phyloP scores from a whole-genome alignment of 2,888 invertebrate species.

The Oxystoma pomonae region DNA sequence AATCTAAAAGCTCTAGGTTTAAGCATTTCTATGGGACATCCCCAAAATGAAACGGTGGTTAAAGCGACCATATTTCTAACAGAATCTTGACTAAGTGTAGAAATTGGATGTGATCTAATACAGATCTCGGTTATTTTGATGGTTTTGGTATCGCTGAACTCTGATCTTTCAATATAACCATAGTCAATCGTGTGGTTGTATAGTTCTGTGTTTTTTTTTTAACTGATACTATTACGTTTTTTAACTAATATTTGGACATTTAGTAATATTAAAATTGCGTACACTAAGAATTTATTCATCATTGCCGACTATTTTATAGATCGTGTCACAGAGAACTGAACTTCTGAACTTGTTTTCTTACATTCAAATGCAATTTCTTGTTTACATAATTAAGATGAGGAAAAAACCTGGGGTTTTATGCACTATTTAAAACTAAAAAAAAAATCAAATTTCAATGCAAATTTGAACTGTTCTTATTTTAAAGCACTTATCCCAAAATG shows the following conservation, averaged over 20 bases:
- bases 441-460: too few species aligned
- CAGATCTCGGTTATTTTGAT: constrained; percentile 4
- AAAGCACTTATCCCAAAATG: too few species aligned
- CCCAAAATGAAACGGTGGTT: constrained; percentile 14
- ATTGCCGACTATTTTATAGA: background rate
- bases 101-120: constrained; percentile 9
- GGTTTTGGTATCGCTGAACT: constrained; percentile 1
- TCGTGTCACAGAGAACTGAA: too few species aligned
- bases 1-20: constrained; percentile 14
- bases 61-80: constrained; percentile 14
- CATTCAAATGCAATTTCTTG: too few species aligned
- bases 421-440: too few species aligned
- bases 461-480: too few species aligned
- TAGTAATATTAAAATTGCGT: background rate
- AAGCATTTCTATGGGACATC: constrained; percentile 6
- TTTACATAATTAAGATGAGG: too few species aligned
- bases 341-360: too few species aligned
- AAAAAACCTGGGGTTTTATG: too few species aligned
- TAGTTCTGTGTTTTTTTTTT: background rate
- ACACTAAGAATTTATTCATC: background rate
- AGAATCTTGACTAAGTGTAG: constrained; percentile 10
- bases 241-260: background rate
- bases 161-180: constrained; percentile 8
- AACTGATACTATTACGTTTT: constrained; percentile 3
- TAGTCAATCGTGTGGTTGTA: constrained; percentile 8